These are phyloP conservation scores for Heliothis virescens DNA, from an alignment of 1,140 invertebrate genomes.

Conservation along the genomic window DNA sequence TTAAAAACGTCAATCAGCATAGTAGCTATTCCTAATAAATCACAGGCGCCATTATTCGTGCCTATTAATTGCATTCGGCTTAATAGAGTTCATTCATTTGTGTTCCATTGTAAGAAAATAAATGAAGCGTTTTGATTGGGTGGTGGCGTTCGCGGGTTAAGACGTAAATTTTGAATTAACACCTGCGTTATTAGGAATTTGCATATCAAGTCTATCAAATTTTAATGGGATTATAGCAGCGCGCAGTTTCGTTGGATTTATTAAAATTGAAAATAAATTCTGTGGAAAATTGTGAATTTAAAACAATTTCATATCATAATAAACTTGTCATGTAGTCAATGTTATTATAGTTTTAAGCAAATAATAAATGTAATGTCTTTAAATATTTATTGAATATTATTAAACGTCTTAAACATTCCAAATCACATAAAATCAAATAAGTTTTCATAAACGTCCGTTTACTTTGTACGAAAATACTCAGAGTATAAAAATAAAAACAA, in stretches of 20 bases:
- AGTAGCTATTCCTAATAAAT: slow-evolving; percentile 78
- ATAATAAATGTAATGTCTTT: no score
- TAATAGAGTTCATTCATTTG: slow-evolving; percentile 74
- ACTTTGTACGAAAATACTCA: background rate
- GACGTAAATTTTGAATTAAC: slow-evolving; percentile 44
- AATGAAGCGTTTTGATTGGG: slow-evolving; percentile 63
- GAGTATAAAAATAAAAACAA: background rate
- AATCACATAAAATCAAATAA: slow-evolving; percentile 10
- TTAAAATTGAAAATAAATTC: slow-evolving; percentile 3
- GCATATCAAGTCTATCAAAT: slow-evolving; percentile 36
- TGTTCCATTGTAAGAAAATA: slow-evolving; percentile 71
- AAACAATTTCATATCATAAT: no score
- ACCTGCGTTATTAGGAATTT: slow-evolving; percentile 36
- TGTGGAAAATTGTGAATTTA: background rate
- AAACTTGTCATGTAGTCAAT: no score
- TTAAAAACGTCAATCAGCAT: slow-evolving; percentile 82
- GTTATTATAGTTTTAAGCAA: no score
- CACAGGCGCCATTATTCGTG: slow-evolving; percentile 72
- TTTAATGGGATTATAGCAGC: slow-evolving; percentile 30
- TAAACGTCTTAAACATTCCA: no score
- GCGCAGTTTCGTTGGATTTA: slow-evolving; percentile 10
- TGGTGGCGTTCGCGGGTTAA: slow-evolving; percentile 42
- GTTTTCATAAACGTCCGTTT: background rate
- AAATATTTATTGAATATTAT: no score
- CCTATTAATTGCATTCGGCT: slow-evolving; percentile 77